Conservation (phyloP, 64 coral and sea anemone species). For the Montipora capricornis region DNA sequence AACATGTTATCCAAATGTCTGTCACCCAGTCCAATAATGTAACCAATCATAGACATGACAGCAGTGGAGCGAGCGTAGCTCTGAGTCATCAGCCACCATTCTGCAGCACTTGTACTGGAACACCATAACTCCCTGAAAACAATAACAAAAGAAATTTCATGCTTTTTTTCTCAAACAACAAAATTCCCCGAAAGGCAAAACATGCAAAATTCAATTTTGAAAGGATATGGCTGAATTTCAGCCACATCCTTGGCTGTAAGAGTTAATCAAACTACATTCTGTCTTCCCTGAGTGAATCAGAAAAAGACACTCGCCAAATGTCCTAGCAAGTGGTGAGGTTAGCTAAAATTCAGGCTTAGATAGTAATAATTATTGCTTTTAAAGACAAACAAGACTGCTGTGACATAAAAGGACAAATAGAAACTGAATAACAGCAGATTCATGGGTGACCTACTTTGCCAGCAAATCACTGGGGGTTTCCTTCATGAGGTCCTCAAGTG, state of each 20-base stretch:
- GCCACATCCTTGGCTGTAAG: no score
- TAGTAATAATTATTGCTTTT: no score
- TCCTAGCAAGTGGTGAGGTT: no score
- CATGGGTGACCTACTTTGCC: conserved; percentile 74
- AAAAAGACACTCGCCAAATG: no score
- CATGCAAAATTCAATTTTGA: no score
- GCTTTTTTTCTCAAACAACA: no score
- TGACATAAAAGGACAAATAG: not conserved
- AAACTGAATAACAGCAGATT: not conserved
- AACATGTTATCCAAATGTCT: conserved; percentile 99
- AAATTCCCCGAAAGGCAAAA: no score
- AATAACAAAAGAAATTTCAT: no score
- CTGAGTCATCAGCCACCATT: conserved; percentile 99
- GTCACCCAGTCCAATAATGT: conserved; percentile 96
- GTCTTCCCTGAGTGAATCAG: no score
- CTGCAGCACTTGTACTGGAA: conserved; percentile 91
- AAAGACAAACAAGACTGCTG: not conserved
- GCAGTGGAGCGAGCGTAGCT: conserved; percentile 94
- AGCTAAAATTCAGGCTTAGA: no score
- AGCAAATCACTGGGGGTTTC: conserved; percentile 94
- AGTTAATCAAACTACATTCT: no score
- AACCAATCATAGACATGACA: conserved; percentile 99
- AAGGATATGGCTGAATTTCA: no score
- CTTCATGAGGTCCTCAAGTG: conserved; percentile 84
- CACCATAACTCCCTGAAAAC: conserved; percentile 51